Conservation (phyloP, 30 jellyfish, hydroid and myxozoan genomes). For the Clytia hemisphaerica region DNA sequence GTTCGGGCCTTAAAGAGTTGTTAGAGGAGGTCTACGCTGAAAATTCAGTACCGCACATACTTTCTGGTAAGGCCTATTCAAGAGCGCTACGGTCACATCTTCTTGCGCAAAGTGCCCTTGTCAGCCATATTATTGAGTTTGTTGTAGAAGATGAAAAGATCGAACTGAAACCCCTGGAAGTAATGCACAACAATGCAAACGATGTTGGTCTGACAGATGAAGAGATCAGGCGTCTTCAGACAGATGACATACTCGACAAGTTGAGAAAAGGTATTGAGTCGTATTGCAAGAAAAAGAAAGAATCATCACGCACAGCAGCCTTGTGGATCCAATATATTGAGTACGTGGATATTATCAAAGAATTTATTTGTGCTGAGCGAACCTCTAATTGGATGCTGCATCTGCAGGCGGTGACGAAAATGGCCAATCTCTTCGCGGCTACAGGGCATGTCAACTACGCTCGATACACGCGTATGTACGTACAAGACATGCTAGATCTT, state of each 20-base stretch:
- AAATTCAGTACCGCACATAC: conserved; percentile 33
- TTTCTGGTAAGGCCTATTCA: conserved; percentile 48
- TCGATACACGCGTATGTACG: conserved; percentile 15
- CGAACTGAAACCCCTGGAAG: conserved; percentile 14
- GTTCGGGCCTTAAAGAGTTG: conserved; percentile 46
- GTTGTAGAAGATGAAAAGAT: conserved; percentile 15
- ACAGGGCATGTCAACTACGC: conserved; percentile 52
- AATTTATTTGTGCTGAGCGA: conserved; percentile 38
- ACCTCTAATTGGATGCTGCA: conserved; percentile 44
- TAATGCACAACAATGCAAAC: conserved; percentile 9
- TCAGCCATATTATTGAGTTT: conserved; percentile 16
- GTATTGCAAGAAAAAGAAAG: neutral
- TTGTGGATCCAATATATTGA: conserved; percentile 24
- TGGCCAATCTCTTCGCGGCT: conserved; percentile 48
- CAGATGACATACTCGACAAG: too few relatives aligned
- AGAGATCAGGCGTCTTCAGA: too few relatives aligned
- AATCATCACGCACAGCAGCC: conserved; percentile 30
- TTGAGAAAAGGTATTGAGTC: neutral
- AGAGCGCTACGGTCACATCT: conserved; percentile 45
- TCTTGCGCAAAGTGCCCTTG: conserved; percentile 42
- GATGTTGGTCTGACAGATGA: conserved; percentile 14
- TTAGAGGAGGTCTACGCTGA: conserved; percentile 39
- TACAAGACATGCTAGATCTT: conserved; percentile 23
- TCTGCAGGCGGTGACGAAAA: conserved; percentile 14
- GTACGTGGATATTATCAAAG: conserved; percentile 16